Base-by-base conservation (phyloP, 2,113 vertebrate genomes). In the Pampusana beccarii region DNA sequence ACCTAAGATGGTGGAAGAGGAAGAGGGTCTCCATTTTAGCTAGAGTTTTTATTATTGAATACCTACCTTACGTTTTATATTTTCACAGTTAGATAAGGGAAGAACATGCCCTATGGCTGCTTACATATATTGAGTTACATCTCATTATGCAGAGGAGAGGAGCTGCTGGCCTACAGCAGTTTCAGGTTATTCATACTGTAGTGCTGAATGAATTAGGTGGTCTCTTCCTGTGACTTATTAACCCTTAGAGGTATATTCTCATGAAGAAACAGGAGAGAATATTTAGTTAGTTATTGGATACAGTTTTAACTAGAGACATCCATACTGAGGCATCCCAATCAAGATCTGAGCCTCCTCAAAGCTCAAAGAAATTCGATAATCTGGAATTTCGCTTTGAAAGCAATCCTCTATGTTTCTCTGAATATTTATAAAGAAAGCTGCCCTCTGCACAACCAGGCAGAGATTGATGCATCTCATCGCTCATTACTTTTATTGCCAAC, bases 401-500 rank as follows among this genome's bases (percentile, higher is more conserved):
- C 28, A 86, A 19, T 11, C 6, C 5, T 10, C 24, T 53, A 1
- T 2, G 0, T 94, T 94, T 77, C 60, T 24, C 3, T 50, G 67
- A 74, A 24, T 64, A 36, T 65, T 64, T 64, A 15, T n/a, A 69
- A 84, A 53, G 79, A 71, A 50, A 5, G 4, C 64, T 79, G 77
- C 70, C 77, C 80, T 75, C 79, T 90, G 54, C 4, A 2, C 81
- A 89, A 89, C n/a, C 77, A 50, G 78, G 78, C 80, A 92, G 86
- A 92, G 87, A 92, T 26, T 67, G 73, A 93, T 61, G 75, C 31
- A 75, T 92, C 92, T 93, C 66, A 65, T 78, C 0, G 0, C 40
- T 87, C 77, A 33, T 93, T 96, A 81, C 71, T 95, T 95, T 92
- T 91, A 97, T 88, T 94, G 92, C 77, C 83, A 36, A 28, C 58